A percentile compares a stretch with the other conserved stretches of the same genome.
Evolutionary conservation across 2,888 invertebrate genomes (phyloP).

Genomic region (Camptogramma bilineatum): DNA sequence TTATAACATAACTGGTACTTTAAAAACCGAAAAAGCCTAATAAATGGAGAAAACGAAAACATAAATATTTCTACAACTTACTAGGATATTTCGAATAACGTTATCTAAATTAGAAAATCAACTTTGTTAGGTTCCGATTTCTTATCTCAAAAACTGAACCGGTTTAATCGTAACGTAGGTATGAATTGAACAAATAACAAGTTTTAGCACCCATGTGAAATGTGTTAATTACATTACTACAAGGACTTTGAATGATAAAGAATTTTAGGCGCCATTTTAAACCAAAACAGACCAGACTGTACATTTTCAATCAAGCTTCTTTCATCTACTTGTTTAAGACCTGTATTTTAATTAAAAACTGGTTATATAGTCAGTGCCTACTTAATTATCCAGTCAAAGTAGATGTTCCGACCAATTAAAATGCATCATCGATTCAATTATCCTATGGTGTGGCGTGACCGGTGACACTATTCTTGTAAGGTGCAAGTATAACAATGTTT

Average conservation of each 20-base stretch:
- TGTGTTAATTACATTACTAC: constrained; percentile 33
- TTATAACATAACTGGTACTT: no score
- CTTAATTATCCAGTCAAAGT: constrained; percentile 4
- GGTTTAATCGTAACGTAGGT: constrained; percentile 15
- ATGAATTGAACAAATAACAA: constrained; percentile 24
- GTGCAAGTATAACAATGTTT: constrained; percentile 16
- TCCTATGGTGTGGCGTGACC: constrained; percentile 46
- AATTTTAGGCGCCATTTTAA: constrained; percentile 31
- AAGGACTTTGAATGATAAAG: constrained; percentile 23
- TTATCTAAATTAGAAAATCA: constrained; percentile 23
- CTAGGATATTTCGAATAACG: constrained; percentile 9
- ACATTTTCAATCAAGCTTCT: neutral
- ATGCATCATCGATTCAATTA: constrained; percentile 56
- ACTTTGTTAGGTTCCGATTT: constrained; percentile 3
- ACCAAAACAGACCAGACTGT: constrained; percentile 4
- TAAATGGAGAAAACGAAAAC: neutral
- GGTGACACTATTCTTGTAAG: neutral
- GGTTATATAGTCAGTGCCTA: constrained; percentile 7
- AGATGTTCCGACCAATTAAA: constrained; percentile 49
- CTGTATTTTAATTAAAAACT: constrained; percentile 16
- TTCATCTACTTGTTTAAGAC: neutral
- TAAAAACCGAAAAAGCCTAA: no score
- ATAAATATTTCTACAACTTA: neutral
- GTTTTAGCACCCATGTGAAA: constrained; percentile 37
- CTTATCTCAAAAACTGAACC: constrained; percentile 21